These are phyloP conservation scores for Leptinotarsa tumamoca DNA, from an alignment of 2,888 invertebrate genomes.

Conservation along the genomic window DNA sequence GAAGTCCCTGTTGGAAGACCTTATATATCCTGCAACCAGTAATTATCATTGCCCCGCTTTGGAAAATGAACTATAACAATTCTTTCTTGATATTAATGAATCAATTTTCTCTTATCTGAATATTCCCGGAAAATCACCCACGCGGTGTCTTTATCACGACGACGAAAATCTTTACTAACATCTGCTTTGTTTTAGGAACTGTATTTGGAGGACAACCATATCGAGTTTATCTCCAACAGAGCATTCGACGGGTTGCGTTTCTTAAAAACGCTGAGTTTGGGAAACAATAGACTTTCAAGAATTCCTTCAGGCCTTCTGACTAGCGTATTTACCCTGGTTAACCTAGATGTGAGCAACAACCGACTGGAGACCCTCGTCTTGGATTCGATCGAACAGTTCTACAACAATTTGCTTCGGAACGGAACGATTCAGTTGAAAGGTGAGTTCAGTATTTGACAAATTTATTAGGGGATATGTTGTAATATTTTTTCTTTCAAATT, in stretches of 20 bases:
- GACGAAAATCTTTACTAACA: neutral
- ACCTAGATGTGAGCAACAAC: slow-evolving; percentile 83
- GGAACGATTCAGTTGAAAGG: slow-evolving; percentile 45
- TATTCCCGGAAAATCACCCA: too few species aligned
- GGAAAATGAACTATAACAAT: too few species aligned
- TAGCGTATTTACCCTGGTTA: slow-evolving; percentile 78
- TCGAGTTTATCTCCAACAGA: slow-evolving; percentile 78
- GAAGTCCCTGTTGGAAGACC: too few species aligned
- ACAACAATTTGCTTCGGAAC: slow-evolving; percentile 41
- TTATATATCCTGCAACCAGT: too few species aligned
- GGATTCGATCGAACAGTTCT: slow-evolving; percentile 76
- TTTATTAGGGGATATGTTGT: too few species aligned
- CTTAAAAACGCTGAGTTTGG: slow-evolving; percentile 78
- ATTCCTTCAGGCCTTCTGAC: slow-evolving; percentile 80
- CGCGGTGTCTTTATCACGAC: too few species aligned
- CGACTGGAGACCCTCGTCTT: slow-evolving; percentile 81
- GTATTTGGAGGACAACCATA: slow-evolving; percentile 65
- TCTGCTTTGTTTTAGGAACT: slow-evolving; percentile 56
- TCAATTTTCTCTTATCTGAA: too few species aligned
- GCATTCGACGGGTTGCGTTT: slow-evolving; percentile 83
- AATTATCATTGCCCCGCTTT: too few species aligned
- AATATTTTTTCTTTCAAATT: too few species aligned
- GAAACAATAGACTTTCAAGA: slow-evolving; percentile 80
- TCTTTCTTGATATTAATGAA: too few species aligned
- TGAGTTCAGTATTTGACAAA: slow-evolving; percentile 22